phyloP scores from a whole-genome alignment of 2,888 invertebrate species.

The Hydraecia micacea region DNA sequence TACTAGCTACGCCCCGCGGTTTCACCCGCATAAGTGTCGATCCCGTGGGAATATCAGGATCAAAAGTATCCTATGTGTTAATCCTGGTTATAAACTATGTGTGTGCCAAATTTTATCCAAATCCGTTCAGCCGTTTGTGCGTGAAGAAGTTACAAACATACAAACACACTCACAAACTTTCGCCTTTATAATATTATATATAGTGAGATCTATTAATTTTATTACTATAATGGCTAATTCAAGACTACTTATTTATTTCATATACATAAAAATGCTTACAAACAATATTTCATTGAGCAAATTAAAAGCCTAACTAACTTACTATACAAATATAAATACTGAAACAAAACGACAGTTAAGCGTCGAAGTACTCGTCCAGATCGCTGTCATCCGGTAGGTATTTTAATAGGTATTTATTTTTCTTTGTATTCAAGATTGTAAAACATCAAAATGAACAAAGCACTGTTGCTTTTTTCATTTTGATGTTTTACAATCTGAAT shows the following conservation, averaged over 20 bases:
- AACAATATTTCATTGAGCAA: neutral
- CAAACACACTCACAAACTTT: too few species aligned
- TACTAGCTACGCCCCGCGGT: neutral
- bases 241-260: neutral
- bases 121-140: too few species aligned
- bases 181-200: too few species aligned
- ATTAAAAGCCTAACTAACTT: neutral
- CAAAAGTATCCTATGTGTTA: too few species aligned
- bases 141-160: too few species aligned
- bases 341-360: neutral
- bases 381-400: neutral
- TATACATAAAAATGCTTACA: neutral
- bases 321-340: neutral
- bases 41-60: too few species aligned
- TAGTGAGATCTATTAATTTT: neutral
- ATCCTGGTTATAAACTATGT: too few species aligned
- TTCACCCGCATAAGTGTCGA: too few species aligned
- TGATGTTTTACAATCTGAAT: too few species aligned
- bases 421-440: neutral
- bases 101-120: too few species aligned
- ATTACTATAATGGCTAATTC: neutral
- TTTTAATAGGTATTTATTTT: neutral
- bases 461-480: too few species aligned
- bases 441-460: conserved; percentile 7
- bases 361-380: neutral